A percentile compares a stretch with the other conserved stretches of the same genome.
These are phyloP conservation scores for Escarpia spicata DNA, from an alignment of 2,888 invertebrate species.

Conservation along the genomic window DNA sequence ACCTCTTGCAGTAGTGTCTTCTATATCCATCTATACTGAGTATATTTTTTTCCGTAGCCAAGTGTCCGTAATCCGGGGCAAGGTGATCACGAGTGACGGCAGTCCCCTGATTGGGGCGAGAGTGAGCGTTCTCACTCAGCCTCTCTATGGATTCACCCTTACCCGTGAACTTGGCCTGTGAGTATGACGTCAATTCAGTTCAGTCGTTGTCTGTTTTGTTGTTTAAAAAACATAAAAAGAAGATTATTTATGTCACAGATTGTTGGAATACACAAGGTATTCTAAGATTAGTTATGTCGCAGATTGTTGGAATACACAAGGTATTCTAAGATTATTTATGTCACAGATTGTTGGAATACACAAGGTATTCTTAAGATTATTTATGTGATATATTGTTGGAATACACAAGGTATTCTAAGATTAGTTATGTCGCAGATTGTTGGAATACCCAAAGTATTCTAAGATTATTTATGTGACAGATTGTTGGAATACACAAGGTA, in stretches of 20 bases:
- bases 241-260: background rate
- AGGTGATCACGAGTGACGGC: constrained; percentile 93
- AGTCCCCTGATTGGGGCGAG: constrained; percentile 96
- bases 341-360: too few species aligned
- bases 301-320: too few species aligned
- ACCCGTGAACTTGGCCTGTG: constrained; percentile 66
- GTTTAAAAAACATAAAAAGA: background rate
- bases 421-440: too few species aligned
- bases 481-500: too few species aligned
- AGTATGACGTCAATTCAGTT: constrained; percentile 44
- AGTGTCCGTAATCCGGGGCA: constrained; percentile 97
- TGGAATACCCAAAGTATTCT: too few species aligned
- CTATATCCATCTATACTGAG: background rate
- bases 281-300: too few species aligned
- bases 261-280: too few species aligned
- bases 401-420: too few species aligned
- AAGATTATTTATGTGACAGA: too few species aligned
- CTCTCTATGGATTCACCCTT: constrained; percentile 91
- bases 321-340: too few species aligned
- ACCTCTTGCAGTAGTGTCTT: background rate
- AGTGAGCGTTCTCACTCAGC: constrained; percentile 93
- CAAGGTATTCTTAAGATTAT: too few species aligned
- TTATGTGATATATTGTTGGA: too few species aligned
- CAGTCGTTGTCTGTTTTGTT: background rate
- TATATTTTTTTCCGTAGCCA: constrained; percentile 75